Conservation (phyloP, 2,888 invertebrate genomes). For the Drosophila bunnanda region DNA sequence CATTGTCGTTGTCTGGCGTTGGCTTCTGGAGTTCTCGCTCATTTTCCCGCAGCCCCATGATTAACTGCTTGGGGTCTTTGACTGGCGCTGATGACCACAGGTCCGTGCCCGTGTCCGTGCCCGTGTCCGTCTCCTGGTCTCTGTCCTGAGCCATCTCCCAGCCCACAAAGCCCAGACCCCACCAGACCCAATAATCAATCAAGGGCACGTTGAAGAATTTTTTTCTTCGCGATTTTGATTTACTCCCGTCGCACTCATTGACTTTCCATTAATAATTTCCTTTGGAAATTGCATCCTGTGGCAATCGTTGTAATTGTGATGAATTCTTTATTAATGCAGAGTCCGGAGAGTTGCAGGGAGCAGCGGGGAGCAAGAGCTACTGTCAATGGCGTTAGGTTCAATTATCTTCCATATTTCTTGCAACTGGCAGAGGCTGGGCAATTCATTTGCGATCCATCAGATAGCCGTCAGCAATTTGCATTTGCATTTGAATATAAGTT, state of each 20-base stretch:
- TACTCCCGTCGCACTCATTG: conserved; percentile 78
- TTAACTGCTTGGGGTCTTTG: conserved; percentile 75
- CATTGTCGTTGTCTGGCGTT: conserved; percentile 65
- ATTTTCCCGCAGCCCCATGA: conserved; percentile 65
- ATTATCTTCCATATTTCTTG: conserved; percentile 56
- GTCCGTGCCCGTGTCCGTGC: conserved; percentile 5
- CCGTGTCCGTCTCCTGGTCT: conserved; percentile 11
- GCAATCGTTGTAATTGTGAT: conserved; percentile 82
- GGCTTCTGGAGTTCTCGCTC: conserved; percentile 69
- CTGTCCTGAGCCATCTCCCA: conserved; percentile 2
- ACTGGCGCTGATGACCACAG: conserved; percentile 72
- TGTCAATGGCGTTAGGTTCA: conserved; percentile 68
- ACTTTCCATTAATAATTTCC: conserved; percentile 83
- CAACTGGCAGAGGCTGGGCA: conserved; percentile 27
- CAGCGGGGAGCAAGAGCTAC: conserved; percentile 34
- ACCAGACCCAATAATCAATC: conserved; percentile 73
- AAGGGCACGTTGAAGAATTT: conserved; percentile 71
- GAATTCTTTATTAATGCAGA: conserved; percentile 73
- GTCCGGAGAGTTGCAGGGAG: neutral
- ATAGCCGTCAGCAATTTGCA: conserved; percentile 54
- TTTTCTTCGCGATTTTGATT: conserved; percentile 42
- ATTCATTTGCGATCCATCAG: conserved; percentile 60
- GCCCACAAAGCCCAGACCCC: neutral
- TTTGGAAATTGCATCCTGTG: conserved; percentile 77
- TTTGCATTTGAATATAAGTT: conserved; percentile 40